These are phyloP conservation scores for Diuraphis noxia DNA, from an alignment of 1,140 invertebrate genomes.

Conservation along the genomic window DNA sequence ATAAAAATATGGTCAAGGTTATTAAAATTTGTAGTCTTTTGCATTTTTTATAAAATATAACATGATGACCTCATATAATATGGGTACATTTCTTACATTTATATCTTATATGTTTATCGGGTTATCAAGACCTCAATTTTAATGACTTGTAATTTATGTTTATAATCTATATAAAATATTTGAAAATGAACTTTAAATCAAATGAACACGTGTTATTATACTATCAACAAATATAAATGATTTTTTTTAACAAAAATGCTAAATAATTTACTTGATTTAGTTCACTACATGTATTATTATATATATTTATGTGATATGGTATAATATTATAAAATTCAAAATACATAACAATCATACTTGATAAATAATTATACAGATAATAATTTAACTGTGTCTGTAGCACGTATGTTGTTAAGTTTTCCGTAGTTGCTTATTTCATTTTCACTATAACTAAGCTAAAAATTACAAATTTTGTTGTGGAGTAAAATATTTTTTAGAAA, in stretches of 20 bases:
- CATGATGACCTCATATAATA: neutral
- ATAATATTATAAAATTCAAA: neutral
- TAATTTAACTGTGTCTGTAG: neutral
- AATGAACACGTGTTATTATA: neutral
- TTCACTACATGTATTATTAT: neutral
- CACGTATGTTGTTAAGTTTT: neutral
- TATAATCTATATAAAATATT: neutral
- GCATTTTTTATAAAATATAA: neutral
- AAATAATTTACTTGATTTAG: neutral
- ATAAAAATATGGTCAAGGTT: conserved; percentile 24
- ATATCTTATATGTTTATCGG: neutral
- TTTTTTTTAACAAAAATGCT: neutral
- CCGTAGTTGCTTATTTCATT: neutral
- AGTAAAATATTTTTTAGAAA: neutral
- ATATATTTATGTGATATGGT: neutral
- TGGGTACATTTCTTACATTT: neutral
- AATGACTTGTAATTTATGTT: neutral
- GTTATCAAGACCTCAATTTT: conserved; percentile 24
- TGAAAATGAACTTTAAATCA: neutral
- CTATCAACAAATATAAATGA: neutral
- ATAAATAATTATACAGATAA: neutral
- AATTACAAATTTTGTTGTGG: neutral
- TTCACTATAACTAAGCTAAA: neutral
- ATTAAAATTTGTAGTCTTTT: neutral
- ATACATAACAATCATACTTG: neutral